Base-by-base conservation (phyloP, 2,888 invertebrate species). In the Eledona agricola region DNA sequence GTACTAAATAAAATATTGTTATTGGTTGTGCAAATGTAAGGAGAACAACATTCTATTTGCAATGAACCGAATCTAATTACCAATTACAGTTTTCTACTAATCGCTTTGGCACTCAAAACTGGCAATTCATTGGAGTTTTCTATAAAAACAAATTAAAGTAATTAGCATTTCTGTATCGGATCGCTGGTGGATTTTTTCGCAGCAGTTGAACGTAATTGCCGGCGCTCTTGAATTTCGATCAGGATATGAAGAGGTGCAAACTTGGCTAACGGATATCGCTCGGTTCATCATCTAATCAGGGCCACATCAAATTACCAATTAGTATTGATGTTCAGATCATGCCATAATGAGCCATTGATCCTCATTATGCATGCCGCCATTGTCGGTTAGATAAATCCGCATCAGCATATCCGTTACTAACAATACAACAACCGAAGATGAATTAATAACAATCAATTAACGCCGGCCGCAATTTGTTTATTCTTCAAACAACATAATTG, bases 231-330 rank as follows among this genome's bases (percentile, higher is more conserved):
- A 32, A 45, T 45, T 40, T 35, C 31, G 25, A 15, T 20, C 12
- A 47, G 47, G 22, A 47, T 38, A 53, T 49, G 53, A 53, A 40
- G 47, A 53, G 47, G 53, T 53, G 53, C 40, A 53, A 53, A 53
- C 47, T 53, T 53, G 28, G 53, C 32, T 53, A 47, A 40, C 53
- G 46, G 47, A 34, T 40, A 52, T 32, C 16, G 43, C 37, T 37
- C 32, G 40, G 40, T 43, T 52, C 57, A 58, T 54, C 59, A 62
- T 66, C 67, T 68, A 70, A 70, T 69, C 65, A 64, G 64, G 61
- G 62, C 67, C 66, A 74, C 72, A 72, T 73, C 74, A 69, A 73
- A 73, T 75, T 74, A 74, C 73, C 75, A 75, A 74, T 75, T 75
- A 74, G 71, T 70, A 73, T 70, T 70, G 72, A 67, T 69, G 71